Conservation (phyloP, 2,113 vertebrate species). For the Ctenomys sociabilis region DNA sequence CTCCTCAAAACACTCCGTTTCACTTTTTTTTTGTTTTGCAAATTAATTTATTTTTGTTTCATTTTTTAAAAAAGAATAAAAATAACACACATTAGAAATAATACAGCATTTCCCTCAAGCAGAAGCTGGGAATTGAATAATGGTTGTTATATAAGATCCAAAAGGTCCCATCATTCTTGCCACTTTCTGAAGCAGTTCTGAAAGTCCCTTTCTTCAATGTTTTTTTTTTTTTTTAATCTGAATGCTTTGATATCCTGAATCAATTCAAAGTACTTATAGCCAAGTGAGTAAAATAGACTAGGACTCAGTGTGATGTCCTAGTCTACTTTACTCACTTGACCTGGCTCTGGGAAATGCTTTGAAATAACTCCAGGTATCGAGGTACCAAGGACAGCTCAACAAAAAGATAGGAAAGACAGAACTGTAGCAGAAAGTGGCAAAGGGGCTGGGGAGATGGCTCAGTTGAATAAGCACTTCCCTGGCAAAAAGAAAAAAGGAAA, state of each 20-base stretch:
- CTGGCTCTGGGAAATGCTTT: neutral
- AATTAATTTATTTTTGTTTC: too few species aligned
- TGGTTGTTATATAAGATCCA: too few species aligned
- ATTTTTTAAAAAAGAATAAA: too few species aligned
- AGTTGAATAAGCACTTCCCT: too few species aligned
- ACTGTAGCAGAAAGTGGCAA: neutral
- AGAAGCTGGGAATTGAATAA: too few species aligned
- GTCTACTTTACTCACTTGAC: neutral
- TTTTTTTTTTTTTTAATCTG: neutral
- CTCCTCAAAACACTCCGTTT: neutral
- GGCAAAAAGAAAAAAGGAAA: too few species aligned
- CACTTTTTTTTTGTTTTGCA: neutral
- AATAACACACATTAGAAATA: too few species aligned
- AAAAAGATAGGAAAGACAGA: neutral
- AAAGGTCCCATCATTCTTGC: neutral
- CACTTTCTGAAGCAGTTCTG: neutral
- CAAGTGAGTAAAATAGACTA: too few species aligned
- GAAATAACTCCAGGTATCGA: neutral
- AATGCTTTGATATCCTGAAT: neutral
- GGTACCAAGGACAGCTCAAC: neutral
- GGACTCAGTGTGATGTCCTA: too few species aligned
- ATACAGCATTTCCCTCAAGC: too few species aligned
- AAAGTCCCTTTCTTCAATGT: neutral
- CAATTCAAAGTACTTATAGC: neutral
- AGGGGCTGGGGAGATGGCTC: too few species aligned